Percentiles rank a stretch among this genome's conserved stretches.
These are phyloP conservation scores for Leiothrix lutea DNA, from an alignment of 2,113 vertebrate species.

Conservation along the genomic window DNA sequence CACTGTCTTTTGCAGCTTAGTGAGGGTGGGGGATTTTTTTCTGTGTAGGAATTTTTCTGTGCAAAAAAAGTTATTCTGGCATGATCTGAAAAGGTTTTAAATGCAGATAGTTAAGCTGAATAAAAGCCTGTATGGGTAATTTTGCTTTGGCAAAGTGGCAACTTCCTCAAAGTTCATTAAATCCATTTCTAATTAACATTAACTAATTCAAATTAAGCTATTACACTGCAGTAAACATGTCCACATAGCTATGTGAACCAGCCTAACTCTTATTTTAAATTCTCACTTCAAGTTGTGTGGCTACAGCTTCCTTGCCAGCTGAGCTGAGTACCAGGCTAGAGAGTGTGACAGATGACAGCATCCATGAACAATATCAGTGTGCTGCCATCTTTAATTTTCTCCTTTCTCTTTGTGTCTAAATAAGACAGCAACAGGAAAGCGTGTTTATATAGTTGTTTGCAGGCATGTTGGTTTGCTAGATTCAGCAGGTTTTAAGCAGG, in stretches of 20 bases:
- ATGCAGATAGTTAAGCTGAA: background rate
- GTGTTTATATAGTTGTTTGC: background rate
- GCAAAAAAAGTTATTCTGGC: background rate
- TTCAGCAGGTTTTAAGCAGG: background rate
- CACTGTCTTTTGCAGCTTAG: background rate
- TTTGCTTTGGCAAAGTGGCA: conserved; percentile 17
- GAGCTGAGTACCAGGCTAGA: background rate
- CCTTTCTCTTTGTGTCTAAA: background rate
- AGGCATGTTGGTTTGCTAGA: background rate
- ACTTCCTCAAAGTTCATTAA: conserved; percentile 50
- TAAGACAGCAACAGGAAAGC: background rate
- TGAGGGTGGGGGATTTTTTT: background rate
- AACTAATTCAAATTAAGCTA: conserved; percentile 19
- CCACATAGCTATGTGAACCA: background rate
- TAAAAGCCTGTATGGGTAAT: background rate
- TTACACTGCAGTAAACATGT: background rate
- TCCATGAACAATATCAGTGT: background rate
- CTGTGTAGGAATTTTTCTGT: background rate
- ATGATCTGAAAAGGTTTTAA: background rate
- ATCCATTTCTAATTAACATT: conserved; percentile 40
- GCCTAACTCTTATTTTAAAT: background rate
- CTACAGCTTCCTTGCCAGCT: background rate
- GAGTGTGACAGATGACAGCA: background rate
- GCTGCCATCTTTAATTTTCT: conserved; percentile 46
- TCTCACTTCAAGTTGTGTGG: background rate